These are phyloP conservation scores for Microtus montanus DNA, from an alignment of 2,113 vertebrate species.

Conservation along the genomic window DNA sequence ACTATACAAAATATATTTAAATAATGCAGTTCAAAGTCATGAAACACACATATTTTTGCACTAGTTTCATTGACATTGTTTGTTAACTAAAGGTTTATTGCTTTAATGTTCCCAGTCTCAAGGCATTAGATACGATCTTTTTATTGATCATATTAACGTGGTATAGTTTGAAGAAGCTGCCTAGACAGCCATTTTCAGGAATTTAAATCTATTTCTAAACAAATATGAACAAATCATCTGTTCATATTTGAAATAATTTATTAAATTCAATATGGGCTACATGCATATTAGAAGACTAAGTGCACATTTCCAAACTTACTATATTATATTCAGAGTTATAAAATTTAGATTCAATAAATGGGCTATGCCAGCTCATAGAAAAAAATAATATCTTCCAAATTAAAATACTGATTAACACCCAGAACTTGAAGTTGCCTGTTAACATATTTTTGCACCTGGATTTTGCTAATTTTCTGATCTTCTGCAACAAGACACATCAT, in stretches of 20 bases:
- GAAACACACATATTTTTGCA: background rate
- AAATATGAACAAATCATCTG: background rate
- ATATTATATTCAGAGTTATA: background rate
- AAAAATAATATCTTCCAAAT: background rate
- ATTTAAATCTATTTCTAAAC: background rate
- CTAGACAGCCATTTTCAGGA: background rate
- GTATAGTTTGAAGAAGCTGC: background rate
- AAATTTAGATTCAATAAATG: background rate
- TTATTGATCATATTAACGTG: conserved; percentile 37
- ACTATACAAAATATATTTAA: background rate
- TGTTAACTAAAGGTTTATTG: background rate
- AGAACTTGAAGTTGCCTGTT: background rate
- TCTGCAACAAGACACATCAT: background rate
- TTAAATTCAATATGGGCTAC: background rate
- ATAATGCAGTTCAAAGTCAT: background rate
- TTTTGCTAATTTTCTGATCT: background rate
- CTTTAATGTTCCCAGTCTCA: background rate
- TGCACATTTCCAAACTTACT: background rate
- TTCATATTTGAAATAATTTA: conserved; percentile 35
- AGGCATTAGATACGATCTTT: background rate
- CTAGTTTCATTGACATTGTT: background rate
- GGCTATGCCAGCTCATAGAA: background rate
- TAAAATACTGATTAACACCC: background rate
- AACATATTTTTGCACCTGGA: background rate
- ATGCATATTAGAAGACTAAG: background rate